phyloP scores from a whole-genome alignment of 2,888 invertebrate species.

The Ormyrus rosae region DNA sequence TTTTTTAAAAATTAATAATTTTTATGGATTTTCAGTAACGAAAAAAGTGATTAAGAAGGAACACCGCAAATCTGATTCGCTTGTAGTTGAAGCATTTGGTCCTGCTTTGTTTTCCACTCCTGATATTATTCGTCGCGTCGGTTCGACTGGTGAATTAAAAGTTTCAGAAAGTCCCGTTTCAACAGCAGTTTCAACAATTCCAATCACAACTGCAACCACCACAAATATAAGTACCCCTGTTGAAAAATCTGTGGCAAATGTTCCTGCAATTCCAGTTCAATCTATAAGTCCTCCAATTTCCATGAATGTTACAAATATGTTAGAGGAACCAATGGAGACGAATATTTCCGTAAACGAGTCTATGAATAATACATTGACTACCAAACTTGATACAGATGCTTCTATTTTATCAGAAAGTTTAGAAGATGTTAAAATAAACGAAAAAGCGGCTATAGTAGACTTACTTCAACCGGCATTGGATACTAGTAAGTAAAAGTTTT shows the following conservation, averaged over 20 bases:
- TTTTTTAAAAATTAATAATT: not conserved
- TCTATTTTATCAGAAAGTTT: conserved; percentile 44
- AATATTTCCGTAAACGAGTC: conserved; percentile 15
- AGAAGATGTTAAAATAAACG: conserved; percentile 60
- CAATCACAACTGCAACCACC: conserved; percentile 1
- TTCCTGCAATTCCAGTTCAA: conserved; percentile 27
- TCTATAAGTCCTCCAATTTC: conserved; percentile 31
- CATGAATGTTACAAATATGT: conserved; percentile 38
- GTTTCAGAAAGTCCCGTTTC: conserved; percentile 59
- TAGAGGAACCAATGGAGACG: conserved; percentile 47
- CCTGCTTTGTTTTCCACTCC: conserved; percentile 87
- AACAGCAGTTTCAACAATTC: conserved; percentile 22
- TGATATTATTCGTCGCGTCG: conserved; percentile 85
- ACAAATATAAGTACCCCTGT: not conserved
- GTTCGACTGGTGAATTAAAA: conserved; percentile 72
- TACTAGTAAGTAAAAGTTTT: conserved; percentile 65
- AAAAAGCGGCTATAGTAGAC: conserved; percentile 64
- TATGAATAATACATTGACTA: not conserved
- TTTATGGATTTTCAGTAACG: conserved; percentile 58
- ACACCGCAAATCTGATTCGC: conserved; percentile 80
- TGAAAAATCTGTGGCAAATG: conserved; percentile 9
- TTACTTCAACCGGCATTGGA: conserved; percentile 69
- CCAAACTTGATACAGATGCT: conserved; percentile 40
- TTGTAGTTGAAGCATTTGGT: conserved; percentile 77
- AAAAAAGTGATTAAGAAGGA: conserved; percentile 72